Evolutionary conservation across 2,797 vertebrate species (phyloP).

Genomic region (Lepilemur septentrionalis): DNA sequence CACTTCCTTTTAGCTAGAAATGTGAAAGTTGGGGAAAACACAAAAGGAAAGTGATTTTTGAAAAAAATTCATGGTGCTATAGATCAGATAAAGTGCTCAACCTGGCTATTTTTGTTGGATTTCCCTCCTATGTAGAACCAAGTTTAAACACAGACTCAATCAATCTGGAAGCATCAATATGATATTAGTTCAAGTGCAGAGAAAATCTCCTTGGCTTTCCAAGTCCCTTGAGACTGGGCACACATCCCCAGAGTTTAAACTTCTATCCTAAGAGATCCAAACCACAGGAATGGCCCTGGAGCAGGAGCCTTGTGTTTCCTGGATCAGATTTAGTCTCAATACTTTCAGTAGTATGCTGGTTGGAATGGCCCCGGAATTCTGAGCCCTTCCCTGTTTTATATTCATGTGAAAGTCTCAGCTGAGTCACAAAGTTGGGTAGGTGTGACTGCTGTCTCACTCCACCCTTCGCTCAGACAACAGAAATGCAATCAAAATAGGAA

Average conservation of each 20-base stretch:
- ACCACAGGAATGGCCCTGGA: slow-evolving; percentile 52
- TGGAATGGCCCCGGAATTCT: slow-evolving; percentile 27
- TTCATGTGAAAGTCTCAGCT: slow-evolving; percentile 25
- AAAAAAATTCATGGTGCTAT: slow-evolving; percentile 5
- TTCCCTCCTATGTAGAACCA: not conserved
- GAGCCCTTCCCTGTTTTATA: slow-evolving; percentile 48
- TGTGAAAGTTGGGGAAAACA: not conserved
- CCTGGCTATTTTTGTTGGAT: slow-evolving; percentile 53
- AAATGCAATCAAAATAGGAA: not conserved
- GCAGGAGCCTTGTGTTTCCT: slow-evolving; percentile 3
- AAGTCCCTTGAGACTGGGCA: slow-evolving; percentile 12
- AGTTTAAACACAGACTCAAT: slow-evolving; percentile 30
- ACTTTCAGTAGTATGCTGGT: not conserved
- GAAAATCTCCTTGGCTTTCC: not conserved
- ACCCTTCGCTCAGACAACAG: slow-evolving; percentile 15
- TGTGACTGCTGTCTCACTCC: not conserved
- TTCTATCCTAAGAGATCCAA: slow-evolving; percentile 32
- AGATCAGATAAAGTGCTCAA: slow-evolving; percentile 17
- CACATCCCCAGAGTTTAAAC: not conserved
- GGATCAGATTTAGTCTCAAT: not conserved
- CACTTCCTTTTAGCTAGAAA: slow-evolving; percentile 63
- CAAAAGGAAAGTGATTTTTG: slow-evolving; percentile 51
- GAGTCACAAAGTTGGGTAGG: slow-evolving; percentile 51
- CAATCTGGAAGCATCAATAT: not conserved
- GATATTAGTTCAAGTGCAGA: not conserved